These are phyloP conservation scores for Sylvilagus bachmani DNA, from an alignment of 2,113 vertebrate genomes.

Conservation along the genomic window DNA sequence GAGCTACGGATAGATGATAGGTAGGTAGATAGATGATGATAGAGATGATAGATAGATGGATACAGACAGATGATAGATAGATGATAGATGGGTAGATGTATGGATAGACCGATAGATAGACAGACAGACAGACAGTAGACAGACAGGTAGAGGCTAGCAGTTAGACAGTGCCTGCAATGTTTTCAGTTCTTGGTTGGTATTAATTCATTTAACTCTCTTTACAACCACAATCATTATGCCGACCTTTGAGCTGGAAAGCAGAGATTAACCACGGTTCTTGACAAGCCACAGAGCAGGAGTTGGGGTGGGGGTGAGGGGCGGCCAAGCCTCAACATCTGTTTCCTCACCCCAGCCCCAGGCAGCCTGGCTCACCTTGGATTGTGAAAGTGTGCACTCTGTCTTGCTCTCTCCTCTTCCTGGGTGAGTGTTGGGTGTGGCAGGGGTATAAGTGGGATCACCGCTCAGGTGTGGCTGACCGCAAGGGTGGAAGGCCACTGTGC, in stretches of 20 bases:
- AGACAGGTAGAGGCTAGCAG: neutral
- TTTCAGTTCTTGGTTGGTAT: neutral
- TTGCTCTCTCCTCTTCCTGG: neutral
- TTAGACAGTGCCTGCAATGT: neutral
- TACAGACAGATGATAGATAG: too few species aligned
- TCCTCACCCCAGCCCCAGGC: neutral
- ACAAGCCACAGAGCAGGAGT: neutral
- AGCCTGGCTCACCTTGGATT: neutral
- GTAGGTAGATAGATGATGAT: too few species aligned
- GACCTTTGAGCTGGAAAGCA: neutral
- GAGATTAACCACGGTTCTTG: neutral
- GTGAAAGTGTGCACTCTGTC: neutral
- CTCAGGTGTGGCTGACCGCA: neutral
- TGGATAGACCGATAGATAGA: too few species aligned
- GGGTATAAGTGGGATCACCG: neutral
- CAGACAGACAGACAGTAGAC: neutral
- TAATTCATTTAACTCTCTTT: neutral
- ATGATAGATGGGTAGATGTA: neutral
- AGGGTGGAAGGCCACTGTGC: too few species aligned
- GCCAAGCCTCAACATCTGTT: neutral
- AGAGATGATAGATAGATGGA: too few species aligned
- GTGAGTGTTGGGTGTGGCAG: neutral
- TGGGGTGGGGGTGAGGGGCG: too few species aligned
- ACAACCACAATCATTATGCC: accelerated
- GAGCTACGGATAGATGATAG: neutral